Evolutionary conservation across 2,797 vertebrate genomes (phyloP), one percentile per base, ranked within the genome.

Genomic region (Tragopan temminckii): DNA sequence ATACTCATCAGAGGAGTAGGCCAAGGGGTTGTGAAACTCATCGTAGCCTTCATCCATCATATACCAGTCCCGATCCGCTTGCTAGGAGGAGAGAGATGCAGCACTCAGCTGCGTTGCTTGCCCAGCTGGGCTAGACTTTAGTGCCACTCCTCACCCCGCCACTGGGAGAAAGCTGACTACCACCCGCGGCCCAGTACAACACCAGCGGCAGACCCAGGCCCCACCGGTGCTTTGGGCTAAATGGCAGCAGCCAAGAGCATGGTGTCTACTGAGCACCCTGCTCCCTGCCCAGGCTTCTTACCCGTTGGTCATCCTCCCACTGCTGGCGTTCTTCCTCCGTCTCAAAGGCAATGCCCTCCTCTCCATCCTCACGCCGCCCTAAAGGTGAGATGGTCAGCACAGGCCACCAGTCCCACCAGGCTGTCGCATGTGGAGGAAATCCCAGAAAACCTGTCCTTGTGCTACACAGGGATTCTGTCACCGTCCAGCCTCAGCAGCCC

Each of bases 41-140:
- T 99, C 99, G 0, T 98, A 99, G 23, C 99, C 99, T 94, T 99
- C 99, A 1, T 99, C 99, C 99, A 99, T 99, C 99, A 99, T 99
- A 97, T 99, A 99, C 99, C 99, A 99, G 80, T 99, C 99, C 95
- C 99, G 98, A 97, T 99, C 99, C 2, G 99, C 99, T 99, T 99
- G 99, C 99, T 99, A 79, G 15, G 8, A 84, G 59, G 7, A 7
- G 9, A 80, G 35, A 64, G 27, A 42, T 12, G 9, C 3, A 13
- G 42, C 3, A 11, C n/a, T 43, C 25, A 64, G 15, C 6, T 42
- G 18, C 2, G 18, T 19, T 42, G 61, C 38, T 21, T 21, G 27
- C 38, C 40, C 38, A 27, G 36, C 36, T 18, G 50, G 5, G 7
- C 52, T 4, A 1, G 13, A 10, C 8, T 12, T 48, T 27, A 11